Evolutionary conservation across 2,113 vertebrate species (phyloP).

Genomic region (Tragelaphus imberbis): DNA sequence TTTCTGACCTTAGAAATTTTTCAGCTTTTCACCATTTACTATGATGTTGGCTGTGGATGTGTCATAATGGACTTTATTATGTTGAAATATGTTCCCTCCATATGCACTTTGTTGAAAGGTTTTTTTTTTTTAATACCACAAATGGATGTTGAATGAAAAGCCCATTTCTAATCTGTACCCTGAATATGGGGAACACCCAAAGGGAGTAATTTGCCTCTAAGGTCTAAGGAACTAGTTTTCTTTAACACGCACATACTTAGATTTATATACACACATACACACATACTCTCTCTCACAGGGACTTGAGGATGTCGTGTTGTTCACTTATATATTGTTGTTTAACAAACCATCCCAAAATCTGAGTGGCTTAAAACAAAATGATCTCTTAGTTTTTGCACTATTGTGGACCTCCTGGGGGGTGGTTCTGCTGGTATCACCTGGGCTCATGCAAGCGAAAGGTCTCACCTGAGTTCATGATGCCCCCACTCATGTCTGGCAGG

Average conservation of each 20-base stretch:
- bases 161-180: not conserved
- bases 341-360: not conserved
- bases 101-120: not conserved
- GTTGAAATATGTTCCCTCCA: not conserved
- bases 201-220: slow-evolving; percentile 16
- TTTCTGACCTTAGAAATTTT: not conserved
- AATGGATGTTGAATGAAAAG: not conserved
- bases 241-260: not conserved
- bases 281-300: not conserved
- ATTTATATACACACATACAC: not conserved
- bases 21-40: not conserved
- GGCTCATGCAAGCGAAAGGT: not conserved
- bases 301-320: not conserved
- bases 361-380: not conserved
- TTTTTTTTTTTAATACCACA: not conserved
- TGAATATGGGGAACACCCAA: not conserved
- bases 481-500: not conserved
- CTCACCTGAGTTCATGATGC: not conserved
- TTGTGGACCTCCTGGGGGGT: not conserved
- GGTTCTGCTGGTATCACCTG: not conserved
- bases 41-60: not conserved
- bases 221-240: not conserved
- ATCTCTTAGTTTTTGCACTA: not conserved
- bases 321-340: not conserved
- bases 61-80: not conserved